Evolutionary conservation across 2,888 invertebrate species (phyloP).

Genomic region (Myopa tessellatipennis): DNA sequence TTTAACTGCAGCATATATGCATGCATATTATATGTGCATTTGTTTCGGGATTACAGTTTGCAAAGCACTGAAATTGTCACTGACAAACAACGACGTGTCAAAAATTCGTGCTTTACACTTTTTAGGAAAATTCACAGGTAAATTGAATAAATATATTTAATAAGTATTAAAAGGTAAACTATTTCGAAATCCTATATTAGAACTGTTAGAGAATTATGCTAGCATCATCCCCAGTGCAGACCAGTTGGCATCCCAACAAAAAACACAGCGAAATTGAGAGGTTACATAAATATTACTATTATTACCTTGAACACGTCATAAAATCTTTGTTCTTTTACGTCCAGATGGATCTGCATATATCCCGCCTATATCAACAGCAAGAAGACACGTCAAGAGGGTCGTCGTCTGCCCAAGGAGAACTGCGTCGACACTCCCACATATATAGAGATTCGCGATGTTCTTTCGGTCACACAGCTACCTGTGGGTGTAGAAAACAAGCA

Average conservation of each 20-base stretch:
- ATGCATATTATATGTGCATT: too few species aligned
- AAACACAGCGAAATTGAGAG: conserved; percentile 84
- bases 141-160: background rate
- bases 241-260: conserved; percentile 79
- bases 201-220: conserved; percentile 64
- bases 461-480: conserved; percentile 83
- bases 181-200: background rate
- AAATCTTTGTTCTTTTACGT: conserved; percentile 43
- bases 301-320: background rate
- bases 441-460: conserved; percentile 93
- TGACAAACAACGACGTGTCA: conserved; percentile 38
- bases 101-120: background rate
- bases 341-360: conserved; percentile 94
- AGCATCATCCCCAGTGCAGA: conserved; percentile 70
- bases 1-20: too few species aligned
- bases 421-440: conserved; percentile 96
- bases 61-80: background rate
- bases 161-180: conserved; percentile 1
- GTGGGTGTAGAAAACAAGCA: conserved; percentile 93
- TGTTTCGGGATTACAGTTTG: conserved; percentile 7
- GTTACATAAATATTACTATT: conserved; percentile 63
- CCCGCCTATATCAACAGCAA: conserved; percentile 96
- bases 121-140: background rate
- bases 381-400: conserved; percentile 89
- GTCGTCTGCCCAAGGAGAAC: conserved; percentile 83